Evolutionary conservation across 2,797 vertebrate species (phyloP), one percentile per base, ranked within the genome.

Genomic region (Micromesistius poutassou): DNA sequence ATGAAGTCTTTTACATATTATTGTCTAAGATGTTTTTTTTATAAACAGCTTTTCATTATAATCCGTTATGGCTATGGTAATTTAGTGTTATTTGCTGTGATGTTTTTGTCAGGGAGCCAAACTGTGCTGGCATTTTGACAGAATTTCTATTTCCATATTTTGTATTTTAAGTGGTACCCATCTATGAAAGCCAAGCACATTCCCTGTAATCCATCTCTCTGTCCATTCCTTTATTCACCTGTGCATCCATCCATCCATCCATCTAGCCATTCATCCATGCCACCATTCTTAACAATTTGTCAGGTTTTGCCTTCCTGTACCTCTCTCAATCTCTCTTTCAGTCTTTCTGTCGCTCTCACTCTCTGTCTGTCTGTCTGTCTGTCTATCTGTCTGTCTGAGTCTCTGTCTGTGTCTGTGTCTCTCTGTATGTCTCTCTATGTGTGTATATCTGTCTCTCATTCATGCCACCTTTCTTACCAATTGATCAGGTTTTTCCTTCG

Each of bases 291-390:
- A 74, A 12, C 40, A 28, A 74, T 74, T 25, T 13, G 46, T 42
- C 38, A 14, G 13, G 2, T 42, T 16, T 25, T 46, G 30, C 25
- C 40, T 46, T 74, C 40, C 76, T 79, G 71, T 72, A 4, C 3
- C 30, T 42, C 40, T 85, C 30, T 36, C 62, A 76, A 71, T 77
- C 77, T 81, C 66, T 25, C 9, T 68, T 1, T 68, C 62, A 28
- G n/a, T 68, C 22, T 68, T 1, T 68, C 22, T 68, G n/a, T 68
- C n/a, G 2, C 14, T 16, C 46, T 50, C 46, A 19, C 13, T 14
- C 46, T 50, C 46, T 50, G 14, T 50, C 46, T 50, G 2, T 50
- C 13, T 50, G 14, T 16, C 14, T 19, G 1, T 50, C 14, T 14
- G 12, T 50, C 13, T 50, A 14, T 14, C 46, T 50, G 1, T 50